These are phyloP conservation scores for Spisula subtruncata DNA, from an alignment of 2,888 invertebrate species.

Conservation along the genomic window DNA sequence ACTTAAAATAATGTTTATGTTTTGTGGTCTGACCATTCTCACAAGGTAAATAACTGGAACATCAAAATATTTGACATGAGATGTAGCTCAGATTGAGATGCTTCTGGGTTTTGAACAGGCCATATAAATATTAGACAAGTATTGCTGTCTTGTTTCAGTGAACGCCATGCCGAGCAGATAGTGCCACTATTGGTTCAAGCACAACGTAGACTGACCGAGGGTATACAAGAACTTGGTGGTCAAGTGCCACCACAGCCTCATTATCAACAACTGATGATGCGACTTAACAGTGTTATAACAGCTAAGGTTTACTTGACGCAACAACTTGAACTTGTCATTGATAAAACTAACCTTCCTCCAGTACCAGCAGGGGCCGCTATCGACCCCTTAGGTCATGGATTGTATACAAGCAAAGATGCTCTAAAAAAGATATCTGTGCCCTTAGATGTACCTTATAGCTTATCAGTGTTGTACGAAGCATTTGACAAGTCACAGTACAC, in stretches of 20 bases:
- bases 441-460: conserved; percentile 83
- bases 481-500: conserved; percentile 84
- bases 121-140: background rate
- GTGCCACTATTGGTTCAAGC: conserved; percentile 86
- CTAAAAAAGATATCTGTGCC: conserved; percentile 85
- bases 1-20: too few relatives aligned
- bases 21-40: too few relatives aligned
- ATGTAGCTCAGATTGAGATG: too few relatives aligned
- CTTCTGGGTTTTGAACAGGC: too few relatives aligned
- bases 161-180: conserved; percentile 86
- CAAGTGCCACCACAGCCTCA: conserved; percentile 84
- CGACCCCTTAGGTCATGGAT: conserved; percentile 84
- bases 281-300: conserved; percentile 80
- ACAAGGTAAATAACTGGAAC: too few relatives aligned
- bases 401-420: conserved; percentile 83
- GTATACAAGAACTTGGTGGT: conserved; percentile 80
- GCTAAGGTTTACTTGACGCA: conserved; percentile 83
- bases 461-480: conserved; percentile 80
- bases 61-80: too few relatives aligned
- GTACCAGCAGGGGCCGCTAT: conserved; percentile 82
- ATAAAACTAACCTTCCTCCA: conserved; percentile 66
- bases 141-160: conserved; percentile 76
- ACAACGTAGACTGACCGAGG: conserved; percentile 82
- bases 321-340: conserved; percentile 81
- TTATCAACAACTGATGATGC: conserved; percentile 76